Evolutionary conservation across 2,888 invertebrate genomes (phyloP).

Genomic region (Norana najaformis): DNA sequence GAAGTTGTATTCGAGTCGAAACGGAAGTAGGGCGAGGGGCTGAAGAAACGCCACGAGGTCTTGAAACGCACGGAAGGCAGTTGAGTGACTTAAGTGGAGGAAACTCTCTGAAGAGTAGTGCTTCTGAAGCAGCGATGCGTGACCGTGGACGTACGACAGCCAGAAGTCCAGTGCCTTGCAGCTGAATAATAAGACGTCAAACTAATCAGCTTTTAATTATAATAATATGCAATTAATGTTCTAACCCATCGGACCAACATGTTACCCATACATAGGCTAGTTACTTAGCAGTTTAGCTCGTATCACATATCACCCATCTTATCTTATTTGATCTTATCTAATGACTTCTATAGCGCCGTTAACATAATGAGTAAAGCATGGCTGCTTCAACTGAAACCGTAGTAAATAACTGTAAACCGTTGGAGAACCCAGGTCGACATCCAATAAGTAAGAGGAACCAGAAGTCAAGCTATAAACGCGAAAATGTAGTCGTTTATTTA

Average conservation of each 20-base stretch:
- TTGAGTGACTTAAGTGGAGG: constrained; percentile 70
- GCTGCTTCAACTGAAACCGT: too few relatives aligned
- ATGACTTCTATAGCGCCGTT: too few relatives aligned
- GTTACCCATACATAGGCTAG: neutral
- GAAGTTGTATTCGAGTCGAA: constrained; percentile 71
- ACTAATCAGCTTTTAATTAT: neutral
- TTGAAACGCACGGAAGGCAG: constrained; percentile 70
- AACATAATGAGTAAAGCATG: too few relatives aligned
- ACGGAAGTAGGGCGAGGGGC: constrained; percentile 78
- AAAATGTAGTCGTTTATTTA: too few relatives aligned
- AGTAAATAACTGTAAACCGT: too few relatives aligned
- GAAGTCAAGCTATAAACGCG: too few relatives aligned
- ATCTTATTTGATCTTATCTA: too few relatives aligned
- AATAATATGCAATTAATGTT: neutral
- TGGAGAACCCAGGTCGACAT: too few relatives aligned
- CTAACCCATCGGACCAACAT: too few relatives aligned
- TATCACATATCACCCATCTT: too few relatives aligned
- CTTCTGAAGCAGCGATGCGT: constrained; percentile 79
- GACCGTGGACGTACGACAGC: constrained; percentile 81
- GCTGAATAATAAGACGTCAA: constrained; percentile 65
- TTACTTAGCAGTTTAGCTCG: too few relatives aligned
- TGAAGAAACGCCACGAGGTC: constrained; percentile 77
- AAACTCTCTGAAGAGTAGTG: constrained; percentile 79
- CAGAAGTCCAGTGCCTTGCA: constrained; percentile 86
- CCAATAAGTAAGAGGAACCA: too few relatives aligned